These are phyloP conservation scores for Protosalanx chinensis DNA, from an alignment of 2,797 vertebrate genomes.

Conservation along the genomic window DNA sequence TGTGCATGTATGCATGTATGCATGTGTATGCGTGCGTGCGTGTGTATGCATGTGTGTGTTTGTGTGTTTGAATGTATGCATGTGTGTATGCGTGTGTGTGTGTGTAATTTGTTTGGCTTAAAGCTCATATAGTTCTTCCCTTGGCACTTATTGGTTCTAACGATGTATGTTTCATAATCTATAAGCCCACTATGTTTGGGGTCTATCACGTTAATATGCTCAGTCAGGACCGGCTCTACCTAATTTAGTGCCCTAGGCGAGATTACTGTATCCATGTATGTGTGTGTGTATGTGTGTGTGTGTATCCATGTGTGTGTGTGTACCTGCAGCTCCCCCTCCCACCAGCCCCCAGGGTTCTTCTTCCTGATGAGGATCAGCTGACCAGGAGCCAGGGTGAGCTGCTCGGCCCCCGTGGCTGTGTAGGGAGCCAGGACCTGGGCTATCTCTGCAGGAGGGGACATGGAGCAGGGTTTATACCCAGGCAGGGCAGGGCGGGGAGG, in stretches of 20 bases:
- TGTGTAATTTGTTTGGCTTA: no score
- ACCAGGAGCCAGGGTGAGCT: conserved; percentile 93
- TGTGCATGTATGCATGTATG: not conserved
- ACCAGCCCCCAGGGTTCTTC: conserved; percentile 99
- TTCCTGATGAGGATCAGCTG: conserved; percentile 97
- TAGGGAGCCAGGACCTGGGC: conserved; percentile 97
- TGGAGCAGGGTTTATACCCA: not conserved
- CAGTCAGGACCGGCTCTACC: no score
- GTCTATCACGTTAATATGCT: no score
- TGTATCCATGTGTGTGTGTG: not conserved
- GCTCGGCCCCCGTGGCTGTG: conserved; percentile 89
- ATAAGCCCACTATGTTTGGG: no score
- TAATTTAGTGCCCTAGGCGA: no score
- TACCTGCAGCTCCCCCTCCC: conserved; percentile 98
- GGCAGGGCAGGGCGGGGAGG: no score
- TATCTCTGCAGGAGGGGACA: conserved; percentile 78
- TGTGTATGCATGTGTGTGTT: no score
- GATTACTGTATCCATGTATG: no score
- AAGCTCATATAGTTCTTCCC: no score
- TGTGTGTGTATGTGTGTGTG: conserved; percentile 8
- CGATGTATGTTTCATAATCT: no score
- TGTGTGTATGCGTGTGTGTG: not conserved
- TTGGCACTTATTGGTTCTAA: no score
- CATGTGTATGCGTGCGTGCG: not conserved
- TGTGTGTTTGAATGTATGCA: not conserved